Percentiles rank a stretch among this genome's conserved stretches.
Evolutionary conservation across 2,113 vertebrate genomes (phyloP).

Genomic region (Centropus bengalensis): DNA sequence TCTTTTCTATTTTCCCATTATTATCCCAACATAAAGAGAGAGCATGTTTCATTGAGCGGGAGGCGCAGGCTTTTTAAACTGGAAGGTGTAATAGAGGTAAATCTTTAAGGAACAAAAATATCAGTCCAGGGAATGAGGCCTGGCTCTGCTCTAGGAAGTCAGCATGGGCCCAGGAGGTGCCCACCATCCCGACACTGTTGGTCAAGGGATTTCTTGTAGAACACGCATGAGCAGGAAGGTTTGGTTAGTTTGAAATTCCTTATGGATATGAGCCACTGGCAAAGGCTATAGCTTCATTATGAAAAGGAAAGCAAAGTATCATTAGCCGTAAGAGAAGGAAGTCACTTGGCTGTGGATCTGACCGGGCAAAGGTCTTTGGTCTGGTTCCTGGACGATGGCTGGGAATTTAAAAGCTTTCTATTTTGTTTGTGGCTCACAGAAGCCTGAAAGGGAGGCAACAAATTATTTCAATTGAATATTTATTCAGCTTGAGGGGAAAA

Average conservation of each 20-base stretch:
- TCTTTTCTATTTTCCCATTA: background rate
- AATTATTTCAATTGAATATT: background rate
- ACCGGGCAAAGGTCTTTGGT: background rate
- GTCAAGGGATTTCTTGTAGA: background rate
- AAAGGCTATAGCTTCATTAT: background rate
- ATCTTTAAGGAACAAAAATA: background rate
- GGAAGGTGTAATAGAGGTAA: background rate
- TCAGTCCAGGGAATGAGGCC: background rate
- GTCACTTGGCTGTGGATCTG: background rate
- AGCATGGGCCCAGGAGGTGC: background rate
- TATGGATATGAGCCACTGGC: background rate
- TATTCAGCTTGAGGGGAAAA: background rate
- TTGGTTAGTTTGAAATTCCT: background rate
- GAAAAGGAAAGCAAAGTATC: background rate
- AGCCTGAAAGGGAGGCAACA: background rate
- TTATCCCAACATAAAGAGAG: background rate
- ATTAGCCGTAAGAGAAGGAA: background rate
- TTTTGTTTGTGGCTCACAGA: background rate
- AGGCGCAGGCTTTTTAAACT: background rate
- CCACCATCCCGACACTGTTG: background rate
- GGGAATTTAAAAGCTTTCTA: background rate
- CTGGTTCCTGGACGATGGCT: background rate
- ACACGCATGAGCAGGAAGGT: background rate
- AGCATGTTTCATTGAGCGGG: accelerated
- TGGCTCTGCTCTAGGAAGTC: background rate